A percentile compares a stretch with the other conserved stretches of the same genome.
Evolutionary conservation across 2,888 invertebrate species (phyloP).

Genomic region (Adelphocoris suturalis): DNA sequence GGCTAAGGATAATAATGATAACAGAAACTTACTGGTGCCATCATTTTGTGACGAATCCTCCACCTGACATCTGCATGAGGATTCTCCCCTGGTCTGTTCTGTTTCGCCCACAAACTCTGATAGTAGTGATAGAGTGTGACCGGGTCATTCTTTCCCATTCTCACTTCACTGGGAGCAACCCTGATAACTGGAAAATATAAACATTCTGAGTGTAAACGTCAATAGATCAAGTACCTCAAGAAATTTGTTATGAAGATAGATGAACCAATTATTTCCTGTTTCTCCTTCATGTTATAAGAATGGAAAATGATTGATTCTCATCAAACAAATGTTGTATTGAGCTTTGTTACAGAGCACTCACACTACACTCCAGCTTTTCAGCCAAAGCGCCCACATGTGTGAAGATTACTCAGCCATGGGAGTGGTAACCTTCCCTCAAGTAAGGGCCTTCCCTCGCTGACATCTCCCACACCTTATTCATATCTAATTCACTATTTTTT

Average conservation of each 20-base stretch:
- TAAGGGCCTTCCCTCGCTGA: no score
- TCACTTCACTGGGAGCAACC: slow-evolving; percentile 77
- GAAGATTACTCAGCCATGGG: no score
- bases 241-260: not conserved
- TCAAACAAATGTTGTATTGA: no score
- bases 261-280: not conserved
- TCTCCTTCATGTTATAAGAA: no score
- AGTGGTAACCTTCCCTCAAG: no score
- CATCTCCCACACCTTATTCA: no score
- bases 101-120: slow-evolving; percentile 86
- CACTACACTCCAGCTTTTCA: no score
- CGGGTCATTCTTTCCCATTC: slow-evolving; percentile 82
- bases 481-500: no score
- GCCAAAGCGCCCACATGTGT: no score
- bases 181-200: slow-evolving; percentile 81
- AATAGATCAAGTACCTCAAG: not conserved
- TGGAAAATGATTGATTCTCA: no score
- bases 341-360: no score
- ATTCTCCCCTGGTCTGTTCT: slow-evolving; percentile 88
- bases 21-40: slow-evolving; percentile 60
- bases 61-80: slow-evolving; percentile 84
- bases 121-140: slow-evolving; percentile 89
- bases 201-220: not conserved
- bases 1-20: no score
- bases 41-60: slow-evolving; percentile 77